Base-by-base conservation (phyloP, 2,113 vertebrate species). In the Eublepharis macularius region DNA sequence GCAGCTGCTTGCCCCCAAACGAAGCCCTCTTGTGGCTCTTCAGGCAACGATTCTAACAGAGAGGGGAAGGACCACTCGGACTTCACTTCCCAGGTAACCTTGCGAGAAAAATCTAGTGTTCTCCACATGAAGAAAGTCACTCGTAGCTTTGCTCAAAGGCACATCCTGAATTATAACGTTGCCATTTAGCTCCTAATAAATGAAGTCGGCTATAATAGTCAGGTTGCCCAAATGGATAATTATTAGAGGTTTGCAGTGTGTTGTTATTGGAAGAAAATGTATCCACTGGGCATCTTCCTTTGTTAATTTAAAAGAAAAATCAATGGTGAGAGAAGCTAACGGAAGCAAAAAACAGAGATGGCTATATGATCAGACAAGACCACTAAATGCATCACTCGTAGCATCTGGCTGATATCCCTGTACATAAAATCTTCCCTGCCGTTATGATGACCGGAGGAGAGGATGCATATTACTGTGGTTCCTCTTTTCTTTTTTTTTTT, bases 281-380 rank as follows among this genome's bases (percentile, higher is more conserved):
- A 21, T 54, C 49, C 72, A 49, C 32, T 49, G 77, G 78, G 83
- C 70, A 76, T 69, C 65, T 84, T 69, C 14, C 11, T 47, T 80
- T 76, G n/a, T 88, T 75, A 60, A 68, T 80, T 76, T 47, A 66
- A 34, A 49, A 76, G 70, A 83, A 75, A 83, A 85, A 80, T 85
- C 66, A 32, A 63, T 60, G 60, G 34, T 4, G 34, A 69, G 77
- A 70, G 65, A 34, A 66, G 57, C 49, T 69, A 69, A 49, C 39
- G 51, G 49, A 49, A 84, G 14, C 43, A 26, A 51, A 24, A 51
- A 80, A 47, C 39, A 47, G 54, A 54, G 70, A 39, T 49, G 43
- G 54, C 29, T 41, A 19, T 54, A 32, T 24, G 66, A 76, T 49
- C 63, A 4, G 41, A 60, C 32, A 47, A n/a, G 36, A 7, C 70